These are phyloP conservation scores for Mormyrops attenuatus DNA, from an alignment of 2,797 vertebrate species.

Conservation along the genomic window DNA sequence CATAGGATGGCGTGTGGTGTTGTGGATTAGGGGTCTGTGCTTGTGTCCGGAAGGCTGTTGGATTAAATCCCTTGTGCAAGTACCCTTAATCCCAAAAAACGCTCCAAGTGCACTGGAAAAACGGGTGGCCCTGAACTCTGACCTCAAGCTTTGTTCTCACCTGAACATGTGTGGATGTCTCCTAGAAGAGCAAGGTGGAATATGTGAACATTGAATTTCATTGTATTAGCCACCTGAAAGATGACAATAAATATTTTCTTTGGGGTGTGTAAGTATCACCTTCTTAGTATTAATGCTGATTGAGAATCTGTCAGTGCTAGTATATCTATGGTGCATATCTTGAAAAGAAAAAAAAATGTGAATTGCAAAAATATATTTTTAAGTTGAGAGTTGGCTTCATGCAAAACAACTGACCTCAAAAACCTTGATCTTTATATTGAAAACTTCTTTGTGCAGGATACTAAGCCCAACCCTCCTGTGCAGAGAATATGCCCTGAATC, in stretches of 20 bases:
- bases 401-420: background rate
- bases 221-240: background rate
- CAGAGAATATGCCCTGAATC: background rate
- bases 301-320: background rate
- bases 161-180: background rate
- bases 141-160: background rate
- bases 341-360: background rate
- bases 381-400: background rate
- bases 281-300: background rate
- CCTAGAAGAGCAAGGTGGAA: background rate
- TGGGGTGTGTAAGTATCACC: background rate
- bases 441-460: background rate
- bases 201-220: background rate
- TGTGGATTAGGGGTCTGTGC: background rate
- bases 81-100: background rate
- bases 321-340: background rate
- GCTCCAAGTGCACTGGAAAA: background rate
- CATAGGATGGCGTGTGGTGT: background rate
- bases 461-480: background rate
- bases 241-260: background rate
- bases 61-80: background rate
- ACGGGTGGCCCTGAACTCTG: background rate
- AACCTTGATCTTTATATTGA: background rate
- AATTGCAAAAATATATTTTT: background rate
- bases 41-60: background rate